Evolutionary conservation across 2,113 vertebrate species (phyloP).

Genomic region (Oenanthe oenanthe): DNA sequence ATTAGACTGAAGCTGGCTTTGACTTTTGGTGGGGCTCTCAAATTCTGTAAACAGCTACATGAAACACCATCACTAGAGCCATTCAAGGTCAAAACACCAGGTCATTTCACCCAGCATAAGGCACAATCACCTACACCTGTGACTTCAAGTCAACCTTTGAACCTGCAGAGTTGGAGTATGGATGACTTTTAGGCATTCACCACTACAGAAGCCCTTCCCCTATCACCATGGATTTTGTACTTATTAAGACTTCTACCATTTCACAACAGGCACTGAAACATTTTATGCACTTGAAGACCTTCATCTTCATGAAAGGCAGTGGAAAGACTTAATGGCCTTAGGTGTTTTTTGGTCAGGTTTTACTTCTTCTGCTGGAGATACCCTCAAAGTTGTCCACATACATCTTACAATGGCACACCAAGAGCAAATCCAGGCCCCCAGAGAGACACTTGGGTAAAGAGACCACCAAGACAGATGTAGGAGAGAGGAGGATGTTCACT

Average conservation of each 20-base stretch:
- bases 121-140: neutral
- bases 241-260: neutral
- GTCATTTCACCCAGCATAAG: neutral
- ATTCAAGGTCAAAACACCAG: neutral
- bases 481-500: neutral
- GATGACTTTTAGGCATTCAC: neutral
- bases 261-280: neutral
- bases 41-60: neutral
- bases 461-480: neutral
- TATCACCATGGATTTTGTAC: neutral
- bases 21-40: neutral
- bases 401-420: neutral
- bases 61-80: neutral
- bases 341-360: neutral
- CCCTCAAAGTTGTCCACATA: fast-evolving
- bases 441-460: neutral
- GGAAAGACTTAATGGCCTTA: neutral
- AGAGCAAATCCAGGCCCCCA: neutral
- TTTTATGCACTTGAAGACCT: neutral
- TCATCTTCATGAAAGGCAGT: neutral
- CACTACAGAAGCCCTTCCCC: neutral
- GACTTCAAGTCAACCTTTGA: neutral
- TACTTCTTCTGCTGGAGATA: neutral
- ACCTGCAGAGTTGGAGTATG: neutral
- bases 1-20: neutral